Base-by-base conservation (phyloP, 2,888 invertebrate genomes). In the Leptogaster cylindrica region DNA sequence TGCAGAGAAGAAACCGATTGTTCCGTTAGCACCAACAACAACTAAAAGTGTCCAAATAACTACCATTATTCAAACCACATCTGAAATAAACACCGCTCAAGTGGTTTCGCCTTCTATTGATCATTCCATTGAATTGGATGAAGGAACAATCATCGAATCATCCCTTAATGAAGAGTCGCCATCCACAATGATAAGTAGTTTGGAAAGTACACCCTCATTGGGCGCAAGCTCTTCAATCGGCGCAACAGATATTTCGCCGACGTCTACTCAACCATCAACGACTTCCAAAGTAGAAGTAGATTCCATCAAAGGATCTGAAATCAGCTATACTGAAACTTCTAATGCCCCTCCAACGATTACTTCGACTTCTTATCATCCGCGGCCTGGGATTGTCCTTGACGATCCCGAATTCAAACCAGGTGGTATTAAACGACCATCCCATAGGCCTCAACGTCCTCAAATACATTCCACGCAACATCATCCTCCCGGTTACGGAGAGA, bases 301-400 rank as follows among this genome's bases (percentile, higher is more conserved):
- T 25, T 67, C 71, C 25, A n/a, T n/a, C n/a, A n/a, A n/a, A n/a
- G 70, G 74, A 23, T 68, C 71, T 20, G 65, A 72, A n/a, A n/a
- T n/a, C n/a, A n/a, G n/a, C n/a, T n/a, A n/a, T n/a, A n/a, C n/a
- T n/a, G n/a, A n/a, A n/a, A n/a, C 72, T 48, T 71, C 72, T 10
- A 71, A 76, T 1, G 73, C 73, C 28, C 72, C 78, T 14, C 23
- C 48, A 5, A 52, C 27, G 18, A 8, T 23, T 18, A 10, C 67
- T 39, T 70, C 31, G n/a, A n/a, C n/a, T 23, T 55, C 88, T 0
- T 92, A 92, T 77, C 86, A 89, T 23, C 91, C 92, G 0, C 84
- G 93, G 7, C 93, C 93, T 0, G 93, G 94, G 16, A 92, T 93
- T 65, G 93, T 94, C 0, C 81, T 94, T 10, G 93, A 93, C 72